Evolutionary conservation across 2,797 vertebrate species (phyloP).

Genomic region (Megalops cyprinoides): DNA sequence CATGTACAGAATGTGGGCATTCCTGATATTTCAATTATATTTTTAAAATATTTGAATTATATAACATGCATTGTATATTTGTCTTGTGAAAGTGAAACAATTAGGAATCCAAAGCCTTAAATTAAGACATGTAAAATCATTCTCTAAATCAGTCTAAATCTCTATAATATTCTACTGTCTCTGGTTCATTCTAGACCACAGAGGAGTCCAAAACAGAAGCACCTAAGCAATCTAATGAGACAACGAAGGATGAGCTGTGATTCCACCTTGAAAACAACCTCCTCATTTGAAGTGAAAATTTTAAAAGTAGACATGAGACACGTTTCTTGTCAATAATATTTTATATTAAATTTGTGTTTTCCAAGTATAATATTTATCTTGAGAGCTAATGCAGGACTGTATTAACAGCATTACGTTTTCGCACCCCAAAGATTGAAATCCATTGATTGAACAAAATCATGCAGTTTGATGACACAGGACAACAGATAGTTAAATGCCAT

Average conservation of each 20-base stretch:
- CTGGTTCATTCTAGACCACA: conserved; percentile 34
- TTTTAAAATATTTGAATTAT: too few relatives aligned
- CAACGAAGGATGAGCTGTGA: conserved; percentile 75
- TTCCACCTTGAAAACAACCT: conserved; percentile 25
- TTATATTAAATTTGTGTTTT: neutral
- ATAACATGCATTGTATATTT: too few relatives aligned
- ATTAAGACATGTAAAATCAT: neutral
- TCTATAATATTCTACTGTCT: too few relatives aligned
- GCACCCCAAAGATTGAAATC: too few relatives aligned
- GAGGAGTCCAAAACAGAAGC: conserved; percentile 43
- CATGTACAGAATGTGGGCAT: too few relatives aligned
- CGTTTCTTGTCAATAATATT: conserved; percentile 25
- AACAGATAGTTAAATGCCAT: too few relatives aligned
- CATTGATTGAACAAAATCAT: too few relatives aligned
- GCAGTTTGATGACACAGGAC: too few relatives aligned
- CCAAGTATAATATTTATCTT: neutral
- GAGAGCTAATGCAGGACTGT: neutral
- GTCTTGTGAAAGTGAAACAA: too few relatives aligned
- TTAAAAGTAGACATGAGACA: neutral
- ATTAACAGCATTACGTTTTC: too few relatives aligned
- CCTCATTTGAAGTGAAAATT: neutral
- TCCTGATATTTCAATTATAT: too few relatives aligned
- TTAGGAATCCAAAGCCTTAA: neutral
- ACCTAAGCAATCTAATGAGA: conserved; percentile 48
- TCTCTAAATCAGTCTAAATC: neutral